A percentile compares a stretch with the other conserved stretches of the same genome.
Conservation (phyloP, 2,797 vertebrate genomes). For the Rhabdomys pumilio region DNA sequence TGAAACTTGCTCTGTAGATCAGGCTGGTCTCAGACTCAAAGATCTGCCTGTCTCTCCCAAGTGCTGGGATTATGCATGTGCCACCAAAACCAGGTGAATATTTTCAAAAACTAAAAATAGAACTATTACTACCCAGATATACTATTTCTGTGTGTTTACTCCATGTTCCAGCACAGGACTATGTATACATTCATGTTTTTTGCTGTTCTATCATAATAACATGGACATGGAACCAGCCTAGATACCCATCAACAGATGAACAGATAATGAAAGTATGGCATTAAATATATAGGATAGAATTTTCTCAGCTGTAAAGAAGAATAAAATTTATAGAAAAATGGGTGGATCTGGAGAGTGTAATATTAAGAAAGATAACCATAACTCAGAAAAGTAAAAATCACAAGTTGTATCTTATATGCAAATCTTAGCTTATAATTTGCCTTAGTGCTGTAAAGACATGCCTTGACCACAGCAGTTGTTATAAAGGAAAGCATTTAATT, state of each 20-base stretch:
- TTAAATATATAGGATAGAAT: not conserved
- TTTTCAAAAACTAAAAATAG: not conserved
- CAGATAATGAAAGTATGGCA: not conserved
- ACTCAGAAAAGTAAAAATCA: not conserved
- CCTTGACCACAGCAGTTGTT: not conserved
- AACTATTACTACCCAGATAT: not conserved
- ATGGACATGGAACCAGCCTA: not conserved
- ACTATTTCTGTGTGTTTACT: not conserved
- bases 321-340: not conserved
- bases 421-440: not conserved
- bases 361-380: not conserved
- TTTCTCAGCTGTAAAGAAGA: not conserved
- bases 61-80: not conserved
- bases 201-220: not conserved
- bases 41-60: not conserved
- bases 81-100: not conserved
- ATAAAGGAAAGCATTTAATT: not conserved
- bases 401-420: no score
- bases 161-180: no score
- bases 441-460: not conserved
- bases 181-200: not conserved
- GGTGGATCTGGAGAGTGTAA: not conserved
- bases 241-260: not conserved
- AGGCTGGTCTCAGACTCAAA: not conserved
- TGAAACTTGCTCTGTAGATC: not conserved